Conservation (phyloP, 2,797 vertebrate genomes). For the Falco cherrug region DNA sequence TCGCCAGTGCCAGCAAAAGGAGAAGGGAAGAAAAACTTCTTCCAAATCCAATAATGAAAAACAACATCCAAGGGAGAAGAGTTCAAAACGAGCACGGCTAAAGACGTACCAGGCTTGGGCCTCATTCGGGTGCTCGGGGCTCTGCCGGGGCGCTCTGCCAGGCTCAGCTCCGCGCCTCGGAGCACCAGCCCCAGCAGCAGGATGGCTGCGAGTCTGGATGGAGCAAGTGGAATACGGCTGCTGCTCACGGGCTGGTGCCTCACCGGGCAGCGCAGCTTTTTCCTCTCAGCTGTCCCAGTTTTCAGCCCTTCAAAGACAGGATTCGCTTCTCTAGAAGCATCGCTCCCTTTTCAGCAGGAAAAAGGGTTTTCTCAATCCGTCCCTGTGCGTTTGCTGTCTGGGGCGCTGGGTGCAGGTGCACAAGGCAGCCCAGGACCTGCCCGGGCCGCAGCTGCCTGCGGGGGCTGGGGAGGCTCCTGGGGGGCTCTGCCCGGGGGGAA, state of each 20-base stretch:
- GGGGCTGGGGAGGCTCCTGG: neutral
- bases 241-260: neutral
- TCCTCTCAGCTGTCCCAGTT: neutral
- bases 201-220: fast-evolving
- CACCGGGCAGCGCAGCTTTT: neutral
- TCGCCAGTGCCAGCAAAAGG: neutral
- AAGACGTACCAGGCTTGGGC: neutral
- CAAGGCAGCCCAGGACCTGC: neutral
- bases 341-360: neutral
- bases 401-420: neutral
- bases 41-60: neutral
- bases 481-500: neutral
- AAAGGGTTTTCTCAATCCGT: neutral
- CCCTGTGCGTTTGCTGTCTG: too few relatives aligned
- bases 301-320: neutral
- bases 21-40: neutral
- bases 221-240: neutral
- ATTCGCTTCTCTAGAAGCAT: neutral
- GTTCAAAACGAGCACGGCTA: neutral
- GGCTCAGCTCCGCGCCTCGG: neutral
- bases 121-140: neutral
- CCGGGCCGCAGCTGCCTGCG: neutral
- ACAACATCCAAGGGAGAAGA: neutral
- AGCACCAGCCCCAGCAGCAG: neutral
- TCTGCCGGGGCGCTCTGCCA: neutral